Evolutionary conservation across 2,113 vertebrate species (phyloP), one percentile per base, ranked within the genome.

Genomic region (Calidris pygmaea): DNA sequence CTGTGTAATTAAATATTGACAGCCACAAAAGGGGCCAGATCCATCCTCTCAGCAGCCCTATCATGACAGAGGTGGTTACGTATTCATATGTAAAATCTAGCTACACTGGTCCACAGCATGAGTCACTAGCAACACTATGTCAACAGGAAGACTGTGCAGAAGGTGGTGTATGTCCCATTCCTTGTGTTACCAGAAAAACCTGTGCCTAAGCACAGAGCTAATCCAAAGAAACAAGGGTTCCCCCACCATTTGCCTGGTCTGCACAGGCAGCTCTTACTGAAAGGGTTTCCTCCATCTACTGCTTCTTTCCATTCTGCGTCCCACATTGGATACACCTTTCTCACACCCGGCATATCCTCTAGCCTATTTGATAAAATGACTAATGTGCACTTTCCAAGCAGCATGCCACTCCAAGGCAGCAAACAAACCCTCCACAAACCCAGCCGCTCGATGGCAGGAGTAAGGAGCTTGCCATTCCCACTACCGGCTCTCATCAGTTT

Each of bases 121-220:
- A 71, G 32, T 52, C 73, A 37, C 43, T 3, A 41, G 19, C 32
- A 14, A 22, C 29, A 6, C 34, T 18, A 5, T 29, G 47, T 32
- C 39, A 52, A 41, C 37, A 56, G 37, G 12, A 14, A 20, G 32
- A 24, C 53, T 14, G 4, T 6, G 52, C 30, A 76, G 56, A 63
- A 76, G 37, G 29, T 20, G 15, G 8, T 43, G 1, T 63, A 3
- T 6, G 21, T 41, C 13, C 58, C 41, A 13, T 76, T 76, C 52
- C 23, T 67, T 48, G 24, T 1, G 0, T 43, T 87, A 7, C 0
- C 2, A 22, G 23, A 29, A 53, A 84, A 56, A 32, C 6, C 7
- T 43, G 7, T 29, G 27, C 43, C 53, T 19, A 59, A 26, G 12
- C 3, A 9, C 14, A 34, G n/a, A 71, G 16, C 65, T 34, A 70